These are phyloP conservation scores for Beaufortia kweichowensis DNA, from an alignment of 2,113 vertebrate genomes.

Conservation along the genomic window DNA sequence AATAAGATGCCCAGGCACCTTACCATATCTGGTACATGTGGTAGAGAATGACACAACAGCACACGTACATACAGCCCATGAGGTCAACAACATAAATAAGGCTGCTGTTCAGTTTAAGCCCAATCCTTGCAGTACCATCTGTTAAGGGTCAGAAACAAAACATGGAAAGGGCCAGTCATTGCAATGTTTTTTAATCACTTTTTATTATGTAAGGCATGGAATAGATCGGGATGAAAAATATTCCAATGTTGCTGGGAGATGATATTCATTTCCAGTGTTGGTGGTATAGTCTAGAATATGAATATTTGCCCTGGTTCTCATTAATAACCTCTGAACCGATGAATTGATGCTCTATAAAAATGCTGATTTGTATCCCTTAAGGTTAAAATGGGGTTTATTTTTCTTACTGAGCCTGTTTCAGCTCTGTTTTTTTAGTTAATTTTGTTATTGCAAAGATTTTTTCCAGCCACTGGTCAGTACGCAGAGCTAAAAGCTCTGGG, in stretches of 20 bases:
- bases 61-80: not conserved
- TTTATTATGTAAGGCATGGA: too few relatives aligned
- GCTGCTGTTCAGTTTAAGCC: not conserved
- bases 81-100: not conserved
- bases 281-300: too few relatives aligned
- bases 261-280: too few relatives aligned
- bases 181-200: too few relatives aligned
- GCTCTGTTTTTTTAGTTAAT: constrained; percentile 49
- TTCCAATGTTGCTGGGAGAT: not conserved
- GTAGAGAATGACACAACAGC: not conserved
- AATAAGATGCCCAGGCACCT: constrained; percentile 37
- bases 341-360: too few relatives aligned
- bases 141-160: not conserved
- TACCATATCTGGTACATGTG: not conserved
- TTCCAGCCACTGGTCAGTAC: constrained; percentile 73
- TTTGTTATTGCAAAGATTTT: constrained; percentile 66
- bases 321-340: too few relatives aligned
- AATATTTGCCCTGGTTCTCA: too few relatives aligned
- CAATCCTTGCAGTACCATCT: not conserved
- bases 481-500: constrained; percentile 62
- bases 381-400: too few relatives aligned
- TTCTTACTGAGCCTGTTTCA: not conserved
- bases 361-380: too few relatives aligned
- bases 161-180: not conserved
- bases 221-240: not conserved